Base-by-base conservation (phyloP, 1,140 invertebrate species). In the Adelges cooleyi region DNA sequence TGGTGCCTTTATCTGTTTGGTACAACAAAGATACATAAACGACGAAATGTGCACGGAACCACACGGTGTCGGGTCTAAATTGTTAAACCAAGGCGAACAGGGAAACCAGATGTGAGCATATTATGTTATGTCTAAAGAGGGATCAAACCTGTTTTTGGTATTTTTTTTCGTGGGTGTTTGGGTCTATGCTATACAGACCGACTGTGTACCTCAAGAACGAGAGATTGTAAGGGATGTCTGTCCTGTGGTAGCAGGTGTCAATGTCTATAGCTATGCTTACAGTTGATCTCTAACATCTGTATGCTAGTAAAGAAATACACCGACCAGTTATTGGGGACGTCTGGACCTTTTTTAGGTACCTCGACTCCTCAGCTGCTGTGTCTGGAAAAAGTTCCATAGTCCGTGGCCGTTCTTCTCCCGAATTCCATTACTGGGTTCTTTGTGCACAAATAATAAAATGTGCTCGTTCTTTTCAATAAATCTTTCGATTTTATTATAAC, bases 71-170 rank as follows among this genome's bases (percentile, higher is more conserved):
- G 42, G 38, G 25, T 38, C 17, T 22, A 54, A 42, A 40, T 40
- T 15, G 40, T 59, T 22, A 25, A 62, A 36, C 27, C 42, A 62
- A 29, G 27, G 40, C 40, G 13, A 62, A 48, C 27, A 10, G 23
- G 25, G 23, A 18, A n/a, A 20, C 56, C 56, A 62, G 56, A 62
- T 62, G 56, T 18, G 40, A 20, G 40, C 10, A 13, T 17, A 40
- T 25, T 23, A 40, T 59, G 40, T 44, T n/a, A n/a, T 42, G 42
- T 27, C 17, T 22, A 33, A 33, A 33, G 42, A 62, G 56, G 56
- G 56, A 62, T 48, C 11, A 62, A 62, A 62, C 56, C 56, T 48
- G 56, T 62, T 62, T 59, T 50, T n/a, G 49, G 20, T 27, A 27
- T 13, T 59, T 15, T 42, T 59, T 27, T 62, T 62, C 42, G 25